Percentiles rank a stretch among this genome's conserved stretches.
Conservation (phyloP, 2,888 invertebrate species). For the Quadroppia sp. region DNA sequence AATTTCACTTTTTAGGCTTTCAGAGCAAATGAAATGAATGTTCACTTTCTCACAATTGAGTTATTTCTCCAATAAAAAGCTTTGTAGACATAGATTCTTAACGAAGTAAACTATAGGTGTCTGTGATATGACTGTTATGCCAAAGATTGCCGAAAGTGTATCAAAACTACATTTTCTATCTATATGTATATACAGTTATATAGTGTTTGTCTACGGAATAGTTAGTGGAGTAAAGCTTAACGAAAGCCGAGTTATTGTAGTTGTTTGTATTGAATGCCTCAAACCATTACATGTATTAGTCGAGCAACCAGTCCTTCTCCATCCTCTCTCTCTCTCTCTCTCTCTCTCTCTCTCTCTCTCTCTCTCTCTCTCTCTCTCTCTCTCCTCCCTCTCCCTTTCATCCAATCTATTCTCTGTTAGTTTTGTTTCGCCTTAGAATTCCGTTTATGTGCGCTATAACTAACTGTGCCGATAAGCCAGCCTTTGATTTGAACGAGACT, state of each 20-base stretch:
- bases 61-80: conserved; percentile 21
- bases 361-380: not conserved
- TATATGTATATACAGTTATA: not conserved
- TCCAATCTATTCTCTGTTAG: not conserved
- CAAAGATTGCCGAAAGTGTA: conserved; percentile 18
- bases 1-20: conserved; percentile 10
- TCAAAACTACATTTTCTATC: conserved; percentile 19
- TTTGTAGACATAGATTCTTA: not conserved
- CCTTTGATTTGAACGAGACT: not conserved
- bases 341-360: too few species aligned
- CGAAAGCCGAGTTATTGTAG: conserved; percentile 6
- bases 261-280: conserved; percentile 32
- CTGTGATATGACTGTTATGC: conserved; percentile 20
- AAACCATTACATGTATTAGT: conserved; percentile 26
- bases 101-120: conserved; percentile 30
- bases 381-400: not conserved
- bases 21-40: conserved; percentile 27
- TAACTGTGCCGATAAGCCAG: conserved; percentile 9
- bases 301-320: not conserved
- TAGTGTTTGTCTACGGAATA: not conserved
- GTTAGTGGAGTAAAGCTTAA: not conserved
- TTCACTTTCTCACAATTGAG: conserved; percentile 26
- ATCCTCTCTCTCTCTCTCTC: not conserved
- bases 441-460: not conserved
- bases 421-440: not conserved